These are phyloP conservation scores for Gastracanthus pulcherrimus DNA, from an alignment of 2,888 invertebrate species.

Conservation along the genomic window DNA sequence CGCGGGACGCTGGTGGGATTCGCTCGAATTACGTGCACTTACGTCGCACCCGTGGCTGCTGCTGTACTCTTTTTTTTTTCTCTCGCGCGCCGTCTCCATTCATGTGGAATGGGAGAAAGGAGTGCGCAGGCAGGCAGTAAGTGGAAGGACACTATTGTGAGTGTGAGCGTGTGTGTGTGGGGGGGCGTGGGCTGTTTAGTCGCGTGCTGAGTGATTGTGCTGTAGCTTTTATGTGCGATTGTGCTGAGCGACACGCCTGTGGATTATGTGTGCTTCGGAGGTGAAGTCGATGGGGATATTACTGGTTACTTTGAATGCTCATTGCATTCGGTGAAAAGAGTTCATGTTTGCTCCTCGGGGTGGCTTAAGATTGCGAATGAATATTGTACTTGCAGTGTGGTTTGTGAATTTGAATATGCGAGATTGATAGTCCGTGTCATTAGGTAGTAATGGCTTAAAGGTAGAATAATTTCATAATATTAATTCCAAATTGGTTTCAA, in stretches of 20 bases:
- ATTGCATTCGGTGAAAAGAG: background rate
- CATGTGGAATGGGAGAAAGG: conserved; percentile 36
- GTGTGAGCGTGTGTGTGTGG: background rate
- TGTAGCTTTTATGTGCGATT: background rate
- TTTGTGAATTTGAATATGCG: too few species aligned
- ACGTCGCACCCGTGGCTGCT: background rate
- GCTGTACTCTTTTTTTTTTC: too few species aligned
- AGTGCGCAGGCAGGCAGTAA: background rate
- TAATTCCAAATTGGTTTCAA: too few species aligned
- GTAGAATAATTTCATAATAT: too few species aligned
- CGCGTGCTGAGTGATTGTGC: background rate
- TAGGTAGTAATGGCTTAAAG: too few species aligned
- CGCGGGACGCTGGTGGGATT: too few species aligned
- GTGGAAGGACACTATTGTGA: conserved; percentile 19
- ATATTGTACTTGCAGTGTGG: too few species aligned
- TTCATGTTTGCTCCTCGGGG: too few species aligned
- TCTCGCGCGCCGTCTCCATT: background rate
- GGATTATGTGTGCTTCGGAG: background rate
- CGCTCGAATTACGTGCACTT: background rate
- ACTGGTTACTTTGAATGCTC: background rate
- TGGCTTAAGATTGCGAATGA: too few species aligned
- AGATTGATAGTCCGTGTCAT: too few species aligned
- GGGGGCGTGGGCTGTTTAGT: background rate
- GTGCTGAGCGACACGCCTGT: background rate
- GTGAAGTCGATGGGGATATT: background rate